Evolutionary conservation across 2,888 invertebrate species (phyloP), one percentile per base, ranked within the genome.

Genomic region (Lasioglossum lativentre): DNA sequence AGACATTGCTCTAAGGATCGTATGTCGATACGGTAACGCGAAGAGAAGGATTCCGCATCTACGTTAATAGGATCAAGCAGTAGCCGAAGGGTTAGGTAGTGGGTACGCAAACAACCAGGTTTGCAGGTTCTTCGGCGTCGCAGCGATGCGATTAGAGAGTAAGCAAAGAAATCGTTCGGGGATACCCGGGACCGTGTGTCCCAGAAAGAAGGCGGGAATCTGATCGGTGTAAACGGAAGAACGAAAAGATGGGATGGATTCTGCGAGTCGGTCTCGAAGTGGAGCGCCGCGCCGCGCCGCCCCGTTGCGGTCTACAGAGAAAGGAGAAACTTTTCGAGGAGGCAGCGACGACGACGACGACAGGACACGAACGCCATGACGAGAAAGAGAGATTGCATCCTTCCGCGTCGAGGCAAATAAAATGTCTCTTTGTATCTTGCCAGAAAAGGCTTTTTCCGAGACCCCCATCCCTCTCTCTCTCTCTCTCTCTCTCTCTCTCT

Each of bases 61-160:
- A 6, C 4, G 63, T 19, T 63, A 63, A 63, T 63, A 30, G 63
- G 30, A 63, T 34, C 30, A 19, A 63, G 30, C 30, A 30, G 19
- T 19, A 30, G 16, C n/a, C 30, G 19, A 63, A 63, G 63, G 30
- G 3, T 63, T 30, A 63, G 30, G 2, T 63, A 2, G 30, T 30
- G 6, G 8, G 16, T 30, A 63, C 5, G 8, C 8, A 30, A 63
- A 63, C 30, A 63, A 30, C 6, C 2, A 63, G 30, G 16, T 63
- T n/a, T 19, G 63, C 30, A 19, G 30, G 1, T 63, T 30, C 19
- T 63, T 30, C 2, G 2, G 34, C 3, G 34, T 38, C 40, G 4
- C n/a, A 14, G 12, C 40, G 10, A 79, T 82, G 84, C 90, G 91
- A 91, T 91, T 91, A 86, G 89, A 88, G 88, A 87, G 88, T 79